Evolutionary conservation across 2,113 vertebrate genomes (phyloP), one percentile per base, ranked within the genome.

Genomic region (Hemiprocne comata): DNA sequence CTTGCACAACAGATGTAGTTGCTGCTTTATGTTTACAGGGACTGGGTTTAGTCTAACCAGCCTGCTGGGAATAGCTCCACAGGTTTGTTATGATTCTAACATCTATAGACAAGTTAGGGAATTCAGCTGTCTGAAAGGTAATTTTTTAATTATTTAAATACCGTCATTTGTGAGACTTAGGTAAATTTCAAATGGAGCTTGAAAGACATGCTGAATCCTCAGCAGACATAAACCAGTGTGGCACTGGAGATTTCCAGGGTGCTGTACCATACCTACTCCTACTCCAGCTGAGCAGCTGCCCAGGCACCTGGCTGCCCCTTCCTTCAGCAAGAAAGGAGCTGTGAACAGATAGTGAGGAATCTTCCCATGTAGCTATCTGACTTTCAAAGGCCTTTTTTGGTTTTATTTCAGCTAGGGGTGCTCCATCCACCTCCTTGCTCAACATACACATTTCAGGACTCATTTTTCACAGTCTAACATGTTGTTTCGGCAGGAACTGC

Each of bases 1-100:
- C 93, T 96, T 67, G 34, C 89, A 97, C 90, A 97, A 96, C 96
- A 98, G 97, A 97, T 70, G 28, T 83, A 94, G 87, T 94, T 96
- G 92, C 90, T 94, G 57, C 62, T 97, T 94, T 67, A 33, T 10
- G 4, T 70, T 90, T 94, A 67, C 62, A 71, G 31, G 70, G 38
- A 91, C 71, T 26, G 57, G 24, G 48, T 94, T 91, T 89, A 23
- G 71, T 82, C 62, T 92, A 73, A 38, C 64, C 75, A 73, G 60
- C 66, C 78, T 38, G 73, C 91, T 89, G n/a, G 71, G 36, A 78
- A 36, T 19, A 62, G 50, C 51, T 70, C 58, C 72, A 58, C 40
- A 26, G 78, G 50, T 83, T 85, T 92, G 42, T 24, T 94, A 51
- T 6, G 60, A 15, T 13, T 87, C 76, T 23, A 75, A n/a, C 28